Evolutionary conservation across 1,140 invertebrate species (phyloP).

Genomic region (Battus philenor): DNA sequence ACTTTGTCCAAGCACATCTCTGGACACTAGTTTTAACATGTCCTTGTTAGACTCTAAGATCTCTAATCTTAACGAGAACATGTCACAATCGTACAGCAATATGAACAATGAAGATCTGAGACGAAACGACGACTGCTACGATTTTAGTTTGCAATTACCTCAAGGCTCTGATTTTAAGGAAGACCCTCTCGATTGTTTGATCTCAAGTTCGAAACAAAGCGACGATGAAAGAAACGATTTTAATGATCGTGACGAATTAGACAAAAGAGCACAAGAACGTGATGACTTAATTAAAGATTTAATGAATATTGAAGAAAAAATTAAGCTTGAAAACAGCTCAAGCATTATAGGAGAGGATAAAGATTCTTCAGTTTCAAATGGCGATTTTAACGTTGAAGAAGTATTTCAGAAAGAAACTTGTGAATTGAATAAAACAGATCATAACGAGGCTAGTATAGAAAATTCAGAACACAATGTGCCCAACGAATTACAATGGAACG

Average conservation of each 20-base stretch:
- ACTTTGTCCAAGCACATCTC: conserved; percentile 52
- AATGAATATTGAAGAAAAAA: conserved; percentile 61
- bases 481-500: conserved; percentile 40
- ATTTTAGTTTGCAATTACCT: conserved; percentile 52
- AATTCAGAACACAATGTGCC: conserved; percentile 23
- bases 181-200: conserved; percentile 56
- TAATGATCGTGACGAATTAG: conserved; percentile 31
- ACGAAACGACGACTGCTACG: conserved; percentile 53
- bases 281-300: conserved; percentile 66
- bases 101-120: conserved; percentile 45
- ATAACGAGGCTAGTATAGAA: conserved; percentile 13
- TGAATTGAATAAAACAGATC: conserved; percentile 13
- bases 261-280: conserved; percentile 42
- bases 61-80: conserved; percentile 43
- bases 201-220: conserved; percentile 49
- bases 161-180: conserved; percentile 52
- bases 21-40: conserved; percentile 61
- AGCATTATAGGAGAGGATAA: conserved; percentile 19
- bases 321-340: conserved; percentile 27
- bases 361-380: conserved; percentile 13
- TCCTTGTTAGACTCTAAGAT: conserved; percentile 55
- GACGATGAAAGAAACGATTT: conserved; percentile 31
- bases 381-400: conserved; percentile 24
- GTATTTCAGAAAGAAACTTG: conserved; percentile 25
- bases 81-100: conserved; percentile 42